Evolutionary conservation across 1,140 invertebrate genomes (phyloP), one percentile per base, ranked within the genome.

Genomic region (Ctenoplectra terminalis): DNA sequence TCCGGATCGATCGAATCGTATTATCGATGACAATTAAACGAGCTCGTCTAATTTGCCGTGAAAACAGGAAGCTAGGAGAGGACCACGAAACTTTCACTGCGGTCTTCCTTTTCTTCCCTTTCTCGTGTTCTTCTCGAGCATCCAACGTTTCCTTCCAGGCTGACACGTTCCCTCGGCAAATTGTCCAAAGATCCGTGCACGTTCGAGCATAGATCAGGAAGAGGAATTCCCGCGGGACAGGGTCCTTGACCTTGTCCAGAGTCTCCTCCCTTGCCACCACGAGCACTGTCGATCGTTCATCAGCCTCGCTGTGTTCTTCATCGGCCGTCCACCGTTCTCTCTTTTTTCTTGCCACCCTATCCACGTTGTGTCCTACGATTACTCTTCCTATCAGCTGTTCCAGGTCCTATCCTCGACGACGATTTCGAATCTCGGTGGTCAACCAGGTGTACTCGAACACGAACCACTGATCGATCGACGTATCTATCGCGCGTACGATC

Each of bases 251-350:
- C 81, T 73, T 40, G 56, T 69, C 78, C 82, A 84, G 56, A 70
- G 75, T 83, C 84, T 78, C 75, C 81, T 81, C 70, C 80, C 69
- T 63, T 81, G 75, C 79, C 72, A 26, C 80, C 77, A 20, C 67
- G 79, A 74, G 46, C 70, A 69, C 40, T 73, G 60, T 69, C 46
- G 67, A 72, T 72, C 80, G 69, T 56, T 83, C 84, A 89, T 82
- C 73, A 79, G 88, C 63, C 50, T 80, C 64, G 72, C 72, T 77
- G 74, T 85, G 71, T 84, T 37, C 84, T 56, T 87, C 90, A 89
- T 91, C 64, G 84, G 84, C 86, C 84, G 70, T 70, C 2, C 31
- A 4, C 13, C 67, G n/a, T 43, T 2, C 34, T 34, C 34, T 26
- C 43, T 23, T 26, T 23, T 9, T 40, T 3, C 52, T n/a, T 48